Evolutionary conservation across 2,113 vertebrate genomes (phyloP).

Genomic region (Piaya cayana): DNA sequence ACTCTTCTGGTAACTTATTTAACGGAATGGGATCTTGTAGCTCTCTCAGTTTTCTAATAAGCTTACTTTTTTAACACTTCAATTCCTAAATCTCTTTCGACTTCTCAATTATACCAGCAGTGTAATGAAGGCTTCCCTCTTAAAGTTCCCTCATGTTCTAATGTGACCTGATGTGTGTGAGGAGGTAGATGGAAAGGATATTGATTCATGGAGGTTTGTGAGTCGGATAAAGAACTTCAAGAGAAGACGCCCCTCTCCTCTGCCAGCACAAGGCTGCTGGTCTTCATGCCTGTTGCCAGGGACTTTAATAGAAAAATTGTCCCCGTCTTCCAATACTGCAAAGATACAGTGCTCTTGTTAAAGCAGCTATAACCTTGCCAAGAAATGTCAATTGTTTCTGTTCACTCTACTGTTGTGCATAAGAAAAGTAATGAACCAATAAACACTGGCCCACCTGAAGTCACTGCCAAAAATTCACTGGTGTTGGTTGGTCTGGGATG

Average conservation of each 20-base stretch:
- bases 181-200: background rate
- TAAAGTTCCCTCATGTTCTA: background rate
- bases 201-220: background rate
- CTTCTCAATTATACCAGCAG: background rate
- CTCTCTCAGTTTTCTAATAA: background rate
- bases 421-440: background rate
- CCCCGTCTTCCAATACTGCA: background rate
- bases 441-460: background rate
- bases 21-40: background rate
- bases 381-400: background rate
- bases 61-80: background rate
- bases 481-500: background rate
- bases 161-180: background rate
- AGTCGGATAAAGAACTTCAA: background rate
- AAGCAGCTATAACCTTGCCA: background rate
- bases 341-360: background rate
- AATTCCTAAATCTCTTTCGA: background rate
- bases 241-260: background rate
- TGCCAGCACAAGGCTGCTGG: background rate
- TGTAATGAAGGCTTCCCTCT: background rate
- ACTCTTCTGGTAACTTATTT: conserved; percentile 30
- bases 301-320: background rate
- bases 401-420: background rate
- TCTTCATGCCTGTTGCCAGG: background rate
- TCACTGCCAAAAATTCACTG: background rate